These are phyloP conservation scores for Porites divaricata DNA, from an alignment of 92 coral and sea anemone species.

Conservation along the genomic window DNA sequence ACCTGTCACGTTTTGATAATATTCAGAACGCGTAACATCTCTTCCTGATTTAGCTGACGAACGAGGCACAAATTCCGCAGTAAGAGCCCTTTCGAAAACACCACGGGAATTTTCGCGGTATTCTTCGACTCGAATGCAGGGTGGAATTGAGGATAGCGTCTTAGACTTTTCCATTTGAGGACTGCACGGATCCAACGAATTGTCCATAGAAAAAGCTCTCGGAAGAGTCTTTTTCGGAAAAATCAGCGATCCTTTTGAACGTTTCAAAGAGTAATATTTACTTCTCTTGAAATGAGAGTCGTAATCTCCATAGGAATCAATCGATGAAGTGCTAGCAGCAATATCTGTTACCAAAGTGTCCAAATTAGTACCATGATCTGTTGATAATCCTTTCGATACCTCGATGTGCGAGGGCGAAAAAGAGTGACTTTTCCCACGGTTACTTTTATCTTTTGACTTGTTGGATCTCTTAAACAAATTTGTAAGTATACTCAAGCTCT, in stretches of 20 bases:
- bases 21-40: background rate
- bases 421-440: constrained; percentile 72
- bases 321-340: constrained; percentile 49
- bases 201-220: constrained; percentile 38
- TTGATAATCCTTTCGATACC: constrained; percentile 29
- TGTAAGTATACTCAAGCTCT: constrained; percentile 79
- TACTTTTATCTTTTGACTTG: constrained; percentile 42
- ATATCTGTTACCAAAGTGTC: constrained; percentile 50
- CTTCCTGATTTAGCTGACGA: constrained; percentile 27
- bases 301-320: constrained; percentile 58
- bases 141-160: constrained; percentile 56
- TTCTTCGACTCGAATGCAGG: constrained; percentile 50
- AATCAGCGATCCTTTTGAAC: constrained; percentile 76
- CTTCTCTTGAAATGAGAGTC: constrained; percentile 21
- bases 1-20: constrained; percentile 13
- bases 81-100: constrained; percentile 25
- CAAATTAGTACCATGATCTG: constrained; percentile 30
- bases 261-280: constrained; percentile 81
- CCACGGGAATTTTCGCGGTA: constrained; percentile 35
- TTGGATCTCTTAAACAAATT: constrained; percentile 81
- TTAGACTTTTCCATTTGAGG: constrained; percentile 59
- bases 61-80: constrained; percentile 38
- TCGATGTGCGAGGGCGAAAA: background rate
- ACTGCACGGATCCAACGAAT: constrained; percentile 28
- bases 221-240: constrained; percentile 50